Evolutionary conservation across 64 coral and sea anemone genomes (phyloP), one percentile per base, ranked within the genome.

Genomic region (Stylophora pistillata): DNA sequence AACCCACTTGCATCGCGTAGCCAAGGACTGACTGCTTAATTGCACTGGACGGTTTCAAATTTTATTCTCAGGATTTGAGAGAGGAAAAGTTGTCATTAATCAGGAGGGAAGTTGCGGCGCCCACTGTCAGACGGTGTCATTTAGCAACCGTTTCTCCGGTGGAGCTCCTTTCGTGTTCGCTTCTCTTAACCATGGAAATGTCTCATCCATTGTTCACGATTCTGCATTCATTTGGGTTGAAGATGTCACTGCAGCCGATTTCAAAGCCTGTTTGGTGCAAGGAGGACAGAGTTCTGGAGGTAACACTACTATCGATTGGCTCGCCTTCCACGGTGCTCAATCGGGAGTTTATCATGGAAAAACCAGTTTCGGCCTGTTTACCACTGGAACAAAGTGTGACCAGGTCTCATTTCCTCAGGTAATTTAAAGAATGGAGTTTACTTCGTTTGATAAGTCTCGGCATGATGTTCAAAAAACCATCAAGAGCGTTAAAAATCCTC

Each of bases 251-350:
- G 53, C 62, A 20, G 28, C 9, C 9, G 32, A 62, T 28, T 84
- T 84, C 62, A 84, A 28, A 37, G 37, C 62, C 30, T 84, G 80
- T 53, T 10, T 84, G 20, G 80, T 70, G 13, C n/a, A 20, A 69
- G 61, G 80, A 0, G 62, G 62, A 2, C 31, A 21, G 1, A 62
- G 62, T 0, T 70, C 21, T 1, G 18, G 21, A 13, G 23, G 9
- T 1, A 70, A 84, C 61, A 53, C 0, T 21, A 84, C 80, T 13
- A 69, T 84, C 20, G 80, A 84, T 69, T 84, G 80, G 80, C 53
- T 84, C 17, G 80, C 80, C 9, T 84, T 84, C 37, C 80, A 84
- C 23, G 80, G 80, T n/a, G 25, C 23, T 0, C 80, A 84, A 23
- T 54, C 62, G 5, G 80, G 80, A 15, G 80, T 84, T n/a, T 2